Evolutionary conservation across 2,797 vertebrate genomes (phyloP), one percentile per base, ranked within the genome.

Genomic region (Silurus lanzhouensis): DNA sequence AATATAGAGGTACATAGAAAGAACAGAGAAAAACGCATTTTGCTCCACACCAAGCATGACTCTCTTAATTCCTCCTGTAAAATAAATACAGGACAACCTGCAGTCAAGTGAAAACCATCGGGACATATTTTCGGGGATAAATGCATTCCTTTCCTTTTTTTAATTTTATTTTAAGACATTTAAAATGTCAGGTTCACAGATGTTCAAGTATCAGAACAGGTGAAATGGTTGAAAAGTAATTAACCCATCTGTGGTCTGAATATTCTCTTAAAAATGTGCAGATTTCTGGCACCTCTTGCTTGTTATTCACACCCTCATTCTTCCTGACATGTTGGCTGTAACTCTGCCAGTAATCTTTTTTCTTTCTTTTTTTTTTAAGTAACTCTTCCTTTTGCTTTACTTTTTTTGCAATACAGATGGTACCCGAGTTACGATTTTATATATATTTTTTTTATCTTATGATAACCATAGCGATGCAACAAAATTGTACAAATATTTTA

Each of bases 251-350:
- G n/a, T 25, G 27, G 20, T n/a, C 14, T 5, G n/a, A 64, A 52
- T 48, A 81, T 67, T 55, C 64, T 55, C 1, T 20, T 25, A 80
- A 64, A 67, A 22, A 25, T 31, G 44, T 68, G 63, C 64, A 38
- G 46, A 14, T n/a, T 22, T 27, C 14, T 38, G 1, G 2, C 31
- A 3, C 19, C 15, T 66, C 38, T 66, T 5, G 2, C 15, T 82
- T 20, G 22, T 80, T 70, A 27, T 82, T 82, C 10, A 82, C 64
- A 82, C 64, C 80, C 64, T 27, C 19, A 14, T 68, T 57, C 80
- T 66, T 67, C 25, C n/a, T 67, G 22, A 48, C 44, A 19, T 78
- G 31, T 44, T 19, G 6, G 17, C 14, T 61, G 19, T 38, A 78
- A 38, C 27, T 61, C 61, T 67, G 63, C 15, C 46, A 31, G n/a